Conservation (phyloP, 2,888 invertebrate genomes). For the Pedicia rivosa region DNA sequence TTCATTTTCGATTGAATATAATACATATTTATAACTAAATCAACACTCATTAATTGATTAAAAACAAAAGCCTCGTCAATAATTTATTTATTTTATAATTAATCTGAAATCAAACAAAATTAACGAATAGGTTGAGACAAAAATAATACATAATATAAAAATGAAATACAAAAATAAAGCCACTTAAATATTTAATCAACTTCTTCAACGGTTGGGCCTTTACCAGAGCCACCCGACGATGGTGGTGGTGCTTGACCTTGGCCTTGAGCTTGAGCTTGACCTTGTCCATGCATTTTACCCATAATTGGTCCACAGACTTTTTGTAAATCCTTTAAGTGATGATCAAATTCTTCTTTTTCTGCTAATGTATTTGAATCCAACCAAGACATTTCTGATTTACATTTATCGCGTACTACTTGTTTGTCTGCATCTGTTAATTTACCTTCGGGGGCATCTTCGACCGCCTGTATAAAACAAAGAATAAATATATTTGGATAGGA, state of each 20-base stretch:
- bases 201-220: slow-evolving; percentile 52
- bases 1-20: too few species aligned
- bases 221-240: slow-evolving; percentile 24
- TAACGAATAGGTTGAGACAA: too few species aligned
- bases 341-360: slow-evolving; percentile 60
- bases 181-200: slow-evolving; percentile 52
- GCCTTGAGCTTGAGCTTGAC: slow-evolving; percentile 56
- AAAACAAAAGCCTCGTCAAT: too few species aligned
- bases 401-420: slow-evolving; percentile 47
- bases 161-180: too few species aligned
- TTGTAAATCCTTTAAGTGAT: slow-evolving; percentile 59
- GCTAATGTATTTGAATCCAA: slow-evolving; percentile 65
- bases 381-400: slow-evolving; percentile 58
- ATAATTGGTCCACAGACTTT: slow-evolving; percentile 61
- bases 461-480: too few species aligned
- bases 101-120: too few species aligned
- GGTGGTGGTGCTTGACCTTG: slow-evolving; percentile 37
- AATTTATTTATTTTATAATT: too few species aligned
- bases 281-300: slow-evolving; percentile 64
- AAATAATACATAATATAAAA: too few species aligned
- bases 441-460: slow-evolving; percentile 43
- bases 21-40: too few species aligned
- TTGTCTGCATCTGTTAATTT: slow-evolving; percentile 57
- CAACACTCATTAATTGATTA: too few species aligned
- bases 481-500: too few species aligned